phyloP scores from a whole-genome alignment of 2,113 vertebrate species.

The Alces alces region DNA sequence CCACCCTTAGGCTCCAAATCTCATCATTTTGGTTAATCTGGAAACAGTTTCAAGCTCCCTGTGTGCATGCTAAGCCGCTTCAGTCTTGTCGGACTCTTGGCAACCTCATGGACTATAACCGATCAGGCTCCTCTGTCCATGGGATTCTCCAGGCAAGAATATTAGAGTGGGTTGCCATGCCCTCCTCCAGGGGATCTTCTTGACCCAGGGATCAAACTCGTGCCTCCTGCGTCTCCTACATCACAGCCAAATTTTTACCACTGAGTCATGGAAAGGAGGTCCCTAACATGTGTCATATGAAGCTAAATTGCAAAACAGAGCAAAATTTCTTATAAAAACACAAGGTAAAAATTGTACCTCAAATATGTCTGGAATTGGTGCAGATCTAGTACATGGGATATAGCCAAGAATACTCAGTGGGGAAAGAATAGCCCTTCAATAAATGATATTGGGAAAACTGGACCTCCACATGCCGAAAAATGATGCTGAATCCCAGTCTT shows the following conservation, averaged over 20 bases:
- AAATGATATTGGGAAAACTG: not conserved
- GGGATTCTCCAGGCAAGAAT: not conserved
- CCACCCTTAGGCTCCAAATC: not conserved
- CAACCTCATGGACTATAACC: not conserved
- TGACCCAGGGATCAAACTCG: not conserved
- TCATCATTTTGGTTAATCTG: not conserved
- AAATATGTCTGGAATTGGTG: not conserved
- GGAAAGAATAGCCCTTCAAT: not conserved
- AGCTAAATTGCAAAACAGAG: not conserved
- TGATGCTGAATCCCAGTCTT: not conserved
- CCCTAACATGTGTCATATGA: not conserved
- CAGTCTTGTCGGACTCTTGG: not conserved
- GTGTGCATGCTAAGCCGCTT: not conserved
- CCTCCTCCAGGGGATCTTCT: not conserved
- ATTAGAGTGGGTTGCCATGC: not conserved
- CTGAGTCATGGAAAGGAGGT: not conserved
- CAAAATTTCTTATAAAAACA: not conserved
- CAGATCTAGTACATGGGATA: not conserved
- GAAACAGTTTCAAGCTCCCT: not conserved
- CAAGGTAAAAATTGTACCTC: not conserved
- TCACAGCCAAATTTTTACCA: not conserved
- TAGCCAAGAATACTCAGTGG: not conserved
- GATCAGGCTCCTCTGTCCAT: not conserved
- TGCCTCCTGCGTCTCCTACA: not conserved
- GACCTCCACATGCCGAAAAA: not conserved